These are phyloP conservation scores for Hydrocynus forskahlii DNA, from an alignment of 2,797 vertebrate genomes.

Conservation along the genomic window DNA sequence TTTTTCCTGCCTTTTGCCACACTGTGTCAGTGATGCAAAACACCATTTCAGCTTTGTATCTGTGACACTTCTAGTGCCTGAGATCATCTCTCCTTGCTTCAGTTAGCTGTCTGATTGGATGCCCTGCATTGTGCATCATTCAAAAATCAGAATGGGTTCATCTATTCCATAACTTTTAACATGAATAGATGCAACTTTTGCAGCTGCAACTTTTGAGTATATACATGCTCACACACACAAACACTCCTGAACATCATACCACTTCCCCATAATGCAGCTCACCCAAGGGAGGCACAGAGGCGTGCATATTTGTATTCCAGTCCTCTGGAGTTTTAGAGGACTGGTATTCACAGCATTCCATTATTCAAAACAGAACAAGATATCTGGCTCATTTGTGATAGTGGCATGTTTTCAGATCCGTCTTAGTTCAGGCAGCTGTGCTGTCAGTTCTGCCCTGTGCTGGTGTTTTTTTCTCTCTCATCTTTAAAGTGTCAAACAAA, in stretches of 20 bases:
- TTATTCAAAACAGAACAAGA: constrained; percentile 2
- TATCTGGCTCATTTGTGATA: constrained; percentile 5
- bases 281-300: neutral
- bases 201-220: no score
- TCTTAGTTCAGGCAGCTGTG: neutral
- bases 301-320: neutral
- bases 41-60: no score
- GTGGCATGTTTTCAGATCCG: neutral
- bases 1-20: no score
- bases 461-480: neutral
- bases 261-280: neutral
- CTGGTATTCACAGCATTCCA: neutral
- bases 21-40: no score
- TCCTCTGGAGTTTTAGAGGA: neutral
- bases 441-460: neutral
- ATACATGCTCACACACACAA: neutral
- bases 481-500: neutral
- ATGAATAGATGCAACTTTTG: no score
- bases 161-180: no score
- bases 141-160: no score
- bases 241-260: neutral
- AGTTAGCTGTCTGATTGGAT: no score
- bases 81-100: no score
- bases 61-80: no score
- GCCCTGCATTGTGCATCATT: no score